Base-by-base conservation (phyloP, 1,140 invertebrate genomes). In the Acyrthosiphon pisum region DNA sequence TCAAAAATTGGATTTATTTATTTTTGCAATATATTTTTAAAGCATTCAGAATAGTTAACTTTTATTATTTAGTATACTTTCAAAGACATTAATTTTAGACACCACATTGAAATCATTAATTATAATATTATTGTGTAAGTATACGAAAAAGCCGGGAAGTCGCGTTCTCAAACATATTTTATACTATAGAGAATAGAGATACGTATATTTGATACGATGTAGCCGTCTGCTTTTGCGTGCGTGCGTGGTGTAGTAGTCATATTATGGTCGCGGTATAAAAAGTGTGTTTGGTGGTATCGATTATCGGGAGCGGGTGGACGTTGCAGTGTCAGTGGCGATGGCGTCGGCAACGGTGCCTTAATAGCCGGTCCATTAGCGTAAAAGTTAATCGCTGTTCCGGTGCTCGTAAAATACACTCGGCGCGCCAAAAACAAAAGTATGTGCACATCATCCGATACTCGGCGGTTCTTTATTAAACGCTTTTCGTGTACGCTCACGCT, bases 331-430 rank as follows among this genome's bases (percentile, higher is more conserved):
- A 56, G 53, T 35, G 53, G 35, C 18, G 22, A 37, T 50, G 81
- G 81, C 60, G 35, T 14, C n/a, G 89, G 37, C 37, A 48, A 37
- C 91, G 81, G 81, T 37, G 48, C 81, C 76, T 93, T 93, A 93
- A 93, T 93, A 93, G 91, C 91, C 76, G 76, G 91, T 93, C 91
- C 91, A 93, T 93, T 93, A 93, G 91, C 91, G 91, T 93, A 84
- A 93, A 93, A 93, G 91, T 93, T 93, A 93, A 93, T 93, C 91
- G 91, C 26, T 3, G 91, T 90, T 90, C 53, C 88, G 88, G 89
- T 30, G 91, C 91, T 93, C 91, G 48, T 93, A 93, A 93, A 93
- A 93, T 93, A 86, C 91, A 93, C 91, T 84, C 81, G 91, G 91
- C 35, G 91, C 76, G 81, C 91, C 91, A 56, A 93, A 93, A 93